These are phyloP conservation scores for Callyntrura sp. DNA, from an alignment of 2,888 invertebrate genomes.

Conservation along the genomic window DNA sequence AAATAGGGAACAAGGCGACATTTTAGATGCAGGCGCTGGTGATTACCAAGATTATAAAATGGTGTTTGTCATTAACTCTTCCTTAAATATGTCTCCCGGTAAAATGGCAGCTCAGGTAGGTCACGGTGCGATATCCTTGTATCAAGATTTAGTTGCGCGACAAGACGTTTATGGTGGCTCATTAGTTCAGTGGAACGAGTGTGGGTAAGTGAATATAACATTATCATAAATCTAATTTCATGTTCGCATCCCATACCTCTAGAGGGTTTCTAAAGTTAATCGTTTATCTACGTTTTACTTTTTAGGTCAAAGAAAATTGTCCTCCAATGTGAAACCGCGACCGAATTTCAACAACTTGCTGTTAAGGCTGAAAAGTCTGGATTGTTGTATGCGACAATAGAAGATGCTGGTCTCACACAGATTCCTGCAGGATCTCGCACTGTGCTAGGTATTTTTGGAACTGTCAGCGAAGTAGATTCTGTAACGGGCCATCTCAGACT, in stretches of 20 bases:
- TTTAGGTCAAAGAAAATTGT: conserved; percentile 86
- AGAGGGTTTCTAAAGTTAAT: too few species aligned
- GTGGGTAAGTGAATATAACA: conserved; percentile 79
- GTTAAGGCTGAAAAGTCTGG: conserved; percentile 82
- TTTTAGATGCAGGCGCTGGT: conserved; percentile 76
- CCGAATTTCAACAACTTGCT: conserved; percentile 85
- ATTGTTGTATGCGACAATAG: conserved; percentile 79
- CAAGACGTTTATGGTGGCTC: conserved; percentile 83
- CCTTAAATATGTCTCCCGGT: conserved; percentile 83
- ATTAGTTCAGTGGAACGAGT: conserved; percentile 83
- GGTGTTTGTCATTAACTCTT: conserved; percentile 83
- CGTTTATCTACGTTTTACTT: conserved; percentile 18
- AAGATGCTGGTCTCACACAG: conserved; percentile 86
- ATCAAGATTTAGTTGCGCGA: conserved; percentile 81
- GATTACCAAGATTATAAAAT: conserved; percentile 83
- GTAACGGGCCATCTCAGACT: conserved; percentile 85
- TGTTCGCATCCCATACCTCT: too few species aligned
- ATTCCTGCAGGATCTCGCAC: conserved; percentile 86
- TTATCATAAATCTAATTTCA: too few species aligned
- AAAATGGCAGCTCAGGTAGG: conserved; percentile 84
- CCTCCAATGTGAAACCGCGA: conserved; percentile 85
- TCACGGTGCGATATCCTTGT: conserved; percentile 83
- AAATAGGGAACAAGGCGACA: conserved; percentile 81
- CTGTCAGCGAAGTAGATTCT: conserved; percentile 86
- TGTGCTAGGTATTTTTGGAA: conserved; percentile 87